Conservation (phyloP, 2,113 vertebrate species). For the Clarias gariepinus region DNA sequence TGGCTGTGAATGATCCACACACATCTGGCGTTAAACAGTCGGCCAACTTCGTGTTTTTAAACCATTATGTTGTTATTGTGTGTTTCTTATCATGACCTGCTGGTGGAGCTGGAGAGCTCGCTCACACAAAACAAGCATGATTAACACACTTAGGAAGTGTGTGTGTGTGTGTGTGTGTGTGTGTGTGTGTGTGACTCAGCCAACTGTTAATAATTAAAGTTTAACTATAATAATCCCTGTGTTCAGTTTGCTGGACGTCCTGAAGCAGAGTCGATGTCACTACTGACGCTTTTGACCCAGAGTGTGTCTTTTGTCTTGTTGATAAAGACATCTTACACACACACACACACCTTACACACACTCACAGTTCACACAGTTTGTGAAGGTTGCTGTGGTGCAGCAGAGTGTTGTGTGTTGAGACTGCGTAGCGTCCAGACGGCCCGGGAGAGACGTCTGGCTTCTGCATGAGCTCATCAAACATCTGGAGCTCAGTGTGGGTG, state of each 20-base stretch:
- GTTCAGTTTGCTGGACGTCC: not conserved
- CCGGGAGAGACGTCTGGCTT: not conserved
- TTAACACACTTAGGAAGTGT: not conserved
- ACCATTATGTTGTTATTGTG: not conserved
- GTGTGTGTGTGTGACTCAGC: not conserved
- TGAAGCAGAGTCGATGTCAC: not conserved
- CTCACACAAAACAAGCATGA: not conserved
- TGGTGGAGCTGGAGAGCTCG: not conserved
- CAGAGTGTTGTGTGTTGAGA: not conserved
- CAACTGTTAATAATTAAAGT: not conserved
- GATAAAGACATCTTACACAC: not conserved
- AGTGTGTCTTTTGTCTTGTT: not conserved
- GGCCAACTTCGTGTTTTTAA: not conserved
- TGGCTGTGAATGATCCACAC: not conserved
- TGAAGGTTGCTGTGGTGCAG: too few relatives aligned
- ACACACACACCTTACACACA: not conserved
- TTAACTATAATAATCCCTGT: not conserved
- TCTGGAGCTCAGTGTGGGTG: conserved; percentile 15
- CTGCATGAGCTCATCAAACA: conserved; percentile 14
- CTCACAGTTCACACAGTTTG: too few relatives aligned
- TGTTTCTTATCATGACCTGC: not conserved
- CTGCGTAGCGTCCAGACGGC: not conserved
- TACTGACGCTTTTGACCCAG: not conserved
- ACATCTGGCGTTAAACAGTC: not conserved
- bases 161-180: not conserved